phyloP scores from a whole-genome alignment of 2,888 invertebrate species.

The Tinea trinotella region DNA sequence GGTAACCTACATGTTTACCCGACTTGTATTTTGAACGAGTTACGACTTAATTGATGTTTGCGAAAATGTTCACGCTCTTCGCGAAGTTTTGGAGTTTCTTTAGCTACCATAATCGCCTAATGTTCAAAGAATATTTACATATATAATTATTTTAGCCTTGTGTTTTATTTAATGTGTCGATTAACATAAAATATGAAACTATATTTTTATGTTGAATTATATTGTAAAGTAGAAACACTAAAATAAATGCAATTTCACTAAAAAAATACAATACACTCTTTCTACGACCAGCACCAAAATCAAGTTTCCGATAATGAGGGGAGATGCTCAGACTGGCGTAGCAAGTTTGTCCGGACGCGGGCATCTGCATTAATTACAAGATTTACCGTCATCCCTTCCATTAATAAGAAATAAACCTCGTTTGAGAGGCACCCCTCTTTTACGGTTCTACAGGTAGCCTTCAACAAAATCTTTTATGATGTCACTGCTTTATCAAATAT shows the following conservation, averaged over 20 bases:
- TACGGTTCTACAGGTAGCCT: constrained; percentile 9
- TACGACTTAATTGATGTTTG: constrained; percentile 14
- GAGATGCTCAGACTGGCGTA: constrained; percentile 35
- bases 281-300: not conserved
- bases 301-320: constrained; percentile 46
- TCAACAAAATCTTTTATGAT: constrained; percentile 8
- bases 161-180: too few relatives aligned
- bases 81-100: not conserved
- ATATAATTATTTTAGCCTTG: constrained; percentile 2
- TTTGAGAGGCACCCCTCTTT: constrained; percentile 2
- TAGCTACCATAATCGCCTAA: constrained; percentile 9
- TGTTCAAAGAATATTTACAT: constrained; percentile 2
- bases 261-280: too few relatives aligned
- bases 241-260: not conserved
- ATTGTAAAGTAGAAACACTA: not conserved
- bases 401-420: constrained; percentile 50
- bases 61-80: constrained; percentile 12
- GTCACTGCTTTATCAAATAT: not conserved
- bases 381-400: constrained; percentile 60
- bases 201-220: not conserved
- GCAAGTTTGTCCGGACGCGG: constrained; percentile 43
- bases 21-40: constrained; percentile 14
- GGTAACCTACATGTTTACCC: constrained; percentile 7
- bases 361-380: constrained; percentile 67
- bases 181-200: not conserved